Base-by-base conservation (phyloP, 2,113 vertebrate genomes). In the Sinocyclocheilus grahami region DNA sequence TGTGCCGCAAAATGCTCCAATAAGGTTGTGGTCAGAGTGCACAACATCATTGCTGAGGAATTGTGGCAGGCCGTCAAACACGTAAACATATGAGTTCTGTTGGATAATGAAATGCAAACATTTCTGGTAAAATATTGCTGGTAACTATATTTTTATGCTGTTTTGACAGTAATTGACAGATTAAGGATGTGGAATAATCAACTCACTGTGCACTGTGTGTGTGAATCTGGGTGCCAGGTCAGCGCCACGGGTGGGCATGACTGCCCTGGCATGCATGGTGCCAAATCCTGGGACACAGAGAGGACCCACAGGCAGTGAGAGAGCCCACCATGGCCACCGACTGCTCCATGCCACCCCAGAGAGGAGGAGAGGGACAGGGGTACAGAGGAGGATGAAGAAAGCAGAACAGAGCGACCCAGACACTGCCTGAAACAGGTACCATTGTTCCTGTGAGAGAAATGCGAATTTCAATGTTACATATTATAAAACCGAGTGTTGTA, bases 221-320 rank as follows among this genome's bases (percentile, higher is more conserved):
- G 95, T 53, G 96, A 96, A 92, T 98, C 97, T 0, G 96, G 96
- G 86, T 96, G 95, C 62, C 97, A 92, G 46, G 95, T 97, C 85
- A 97, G 94, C 30, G 95, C 95, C 30, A 97, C 94, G 7, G 95
- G 94, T 1, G 96, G 96, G 11, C 96, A 96, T 9, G 76, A 86
- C 81, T 94, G 90, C 65, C 93, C 91, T 0, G 92, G 89, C 20
- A 90, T 79, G 79, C 96, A 96, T 11, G 96, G 94, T 27, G 91
- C 91, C 13, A 96, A 89, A 78, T 90, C 93, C 51, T 95, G 93
- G 0, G 96, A 95, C 86, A 96, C 95, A 0, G 96, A 97, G 72
- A 98, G 93, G 65, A 97, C 96, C 97, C 97, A 98, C 82, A 97
- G 92, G 86, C 97, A 98, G 84, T 97, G 97, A 33, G 96, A 96